Conservation (phyloP, 2,113 vertebrate species). For the Corythaeola cristata region DNA sequence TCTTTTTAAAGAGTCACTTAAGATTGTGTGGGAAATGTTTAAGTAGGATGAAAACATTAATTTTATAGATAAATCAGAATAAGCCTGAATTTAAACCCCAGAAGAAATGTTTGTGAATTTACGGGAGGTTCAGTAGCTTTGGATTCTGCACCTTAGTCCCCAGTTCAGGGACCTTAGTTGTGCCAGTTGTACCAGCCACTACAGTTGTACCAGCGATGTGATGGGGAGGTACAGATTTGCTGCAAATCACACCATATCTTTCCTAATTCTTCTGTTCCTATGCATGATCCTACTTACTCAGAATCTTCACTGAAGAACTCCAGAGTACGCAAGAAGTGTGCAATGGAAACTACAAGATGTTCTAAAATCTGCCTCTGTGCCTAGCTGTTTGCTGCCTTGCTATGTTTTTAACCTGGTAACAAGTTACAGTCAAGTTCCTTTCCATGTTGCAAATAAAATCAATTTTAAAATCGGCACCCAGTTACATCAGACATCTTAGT, state of each 20-base stretch:
- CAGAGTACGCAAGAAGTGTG: background rate
- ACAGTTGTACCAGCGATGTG: background rate
- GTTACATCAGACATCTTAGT: background rate
- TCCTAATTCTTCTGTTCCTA: background rate
- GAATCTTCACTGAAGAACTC: background rate
- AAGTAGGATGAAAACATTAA: background rate
- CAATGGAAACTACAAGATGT: background rate
- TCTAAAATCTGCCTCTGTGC: background rate
- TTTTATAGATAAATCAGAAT: background rate
- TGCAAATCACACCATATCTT: accelerated
- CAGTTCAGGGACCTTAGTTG: background rate
- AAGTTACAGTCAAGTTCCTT: background rate
- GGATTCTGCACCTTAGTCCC: background rate
- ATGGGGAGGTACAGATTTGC: background rate
- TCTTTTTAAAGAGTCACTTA: background rate
- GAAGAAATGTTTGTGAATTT: background rate
- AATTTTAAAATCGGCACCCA: background rate
- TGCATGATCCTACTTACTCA: background rate
- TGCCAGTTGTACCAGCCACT: background rate
- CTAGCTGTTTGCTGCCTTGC: background rate
- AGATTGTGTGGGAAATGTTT: background rate
- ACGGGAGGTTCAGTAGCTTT: background rate
- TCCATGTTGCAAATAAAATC: background rate
- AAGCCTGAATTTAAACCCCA: background rate
- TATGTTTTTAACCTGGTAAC: background rate